Base-by-base conservation (phyloP, 2,888 invertebrate species). In the Acanthosepion esculentum region DNA sequence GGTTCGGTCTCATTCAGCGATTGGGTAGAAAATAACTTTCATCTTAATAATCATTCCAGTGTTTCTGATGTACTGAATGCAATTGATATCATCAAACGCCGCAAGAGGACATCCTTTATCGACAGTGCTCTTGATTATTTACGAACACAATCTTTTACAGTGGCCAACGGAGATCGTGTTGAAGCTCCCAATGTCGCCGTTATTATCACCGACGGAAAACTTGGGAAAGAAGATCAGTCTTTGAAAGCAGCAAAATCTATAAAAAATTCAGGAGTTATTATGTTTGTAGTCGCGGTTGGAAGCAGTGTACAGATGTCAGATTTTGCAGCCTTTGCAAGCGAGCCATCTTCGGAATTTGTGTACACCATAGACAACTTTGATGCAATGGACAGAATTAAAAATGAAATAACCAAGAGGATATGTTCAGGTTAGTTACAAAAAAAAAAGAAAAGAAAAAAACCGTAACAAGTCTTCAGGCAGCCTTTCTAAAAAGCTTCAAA, bases 41-140 rank as follows among this genome's bases (percentile, higher is more conserved):
- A 96, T 95, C 95, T 97, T 94, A 97, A 96, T 95, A 94, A 95
- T 48, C 96, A 96, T 95, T 94, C 94, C 48, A 95, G 95, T 95
- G 96, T 96, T 91, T 94, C 94, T 12, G 94, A 95, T 12, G 59
- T 97, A 48, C 94, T 96, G 94, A 96, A 95, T 26, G 96, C 96
- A 53, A 95, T 97, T 91, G 96, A 96, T 95, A 96, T 96, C 95
- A 96, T 96, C 93, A 96, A 96, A 91, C 96, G 96, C 95, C 95
- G 95, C 48, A 95, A 96, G n/a, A 97, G 97, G 15, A 96, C 96
- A 12, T 97, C 97, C 50, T 97, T 97, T 95, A 97, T 97, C 6
- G 96, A 96, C 92, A 95, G 95, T 48, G 92, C 92, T 12, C 48
- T 92, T n/a, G 29, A 92, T 50, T 92, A 50, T 92, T 26, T 92